Percentiles rank a stretch among this genome's conserved stretches.
Conservation (phyloP, 2,113 vertebrate genomes). For the Peucedramus taeniatus region DNA sequence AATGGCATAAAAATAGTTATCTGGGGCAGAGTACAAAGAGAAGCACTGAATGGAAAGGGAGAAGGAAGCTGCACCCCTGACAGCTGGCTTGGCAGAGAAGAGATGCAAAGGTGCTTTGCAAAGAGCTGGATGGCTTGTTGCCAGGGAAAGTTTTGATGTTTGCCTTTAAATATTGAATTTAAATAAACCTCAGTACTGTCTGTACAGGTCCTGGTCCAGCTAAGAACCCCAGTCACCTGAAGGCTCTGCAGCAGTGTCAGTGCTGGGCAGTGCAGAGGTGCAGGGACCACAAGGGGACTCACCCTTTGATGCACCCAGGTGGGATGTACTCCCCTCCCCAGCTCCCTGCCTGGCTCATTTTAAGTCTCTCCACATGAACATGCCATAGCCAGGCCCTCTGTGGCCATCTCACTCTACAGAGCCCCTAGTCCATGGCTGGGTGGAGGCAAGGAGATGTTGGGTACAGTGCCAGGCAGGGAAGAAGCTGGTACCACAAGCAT, state of each 20-base stretch:
- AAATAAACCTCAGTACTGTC: not conserved
- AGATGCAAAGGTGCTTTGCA: not conserved
- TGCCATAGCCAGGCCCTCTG: not conserved
- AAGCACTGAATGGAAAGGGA: not conserved
- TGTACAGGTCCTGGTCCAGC: not conserved
- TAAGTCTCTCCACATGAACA: not conserved
- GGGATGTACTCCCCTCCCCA: not conserved
- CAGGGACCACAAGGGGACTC: too few species aligned
- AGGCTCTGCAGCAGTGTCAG: not conserved
- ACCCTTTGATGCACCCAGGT: not conserved
- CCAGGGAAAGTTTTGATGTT: not conserved
- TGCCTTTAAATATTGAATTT: not conserved
- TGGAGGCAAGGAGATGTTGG: not conserved
- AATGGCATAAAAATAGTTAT: slow-evolving; percentile 6
- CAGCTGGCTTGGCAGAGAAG: not conserved
- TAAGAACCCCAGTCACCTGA: not conserved
- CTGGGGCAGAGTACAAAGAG: slow-evolving; percentile 29
- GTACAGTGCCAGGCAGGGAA: not conserved
- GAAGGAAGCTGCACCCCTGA: not conserved
- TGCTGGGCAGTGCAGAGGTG: not conserved
- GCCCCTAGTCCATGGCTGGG: not conserved
- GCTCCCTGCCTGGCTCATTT: not conserved
- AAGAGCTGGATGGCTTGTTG: not conserved
- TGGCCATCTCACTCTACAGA: not conserved
- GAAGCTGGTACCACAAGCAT: not conserved